Percentiles rank a stretch among this genome's conserved stretches.
phyloP scores from a whole-genome alignment of 2,888 invertebrate genomes.

The Perdita meconis region DNA sequence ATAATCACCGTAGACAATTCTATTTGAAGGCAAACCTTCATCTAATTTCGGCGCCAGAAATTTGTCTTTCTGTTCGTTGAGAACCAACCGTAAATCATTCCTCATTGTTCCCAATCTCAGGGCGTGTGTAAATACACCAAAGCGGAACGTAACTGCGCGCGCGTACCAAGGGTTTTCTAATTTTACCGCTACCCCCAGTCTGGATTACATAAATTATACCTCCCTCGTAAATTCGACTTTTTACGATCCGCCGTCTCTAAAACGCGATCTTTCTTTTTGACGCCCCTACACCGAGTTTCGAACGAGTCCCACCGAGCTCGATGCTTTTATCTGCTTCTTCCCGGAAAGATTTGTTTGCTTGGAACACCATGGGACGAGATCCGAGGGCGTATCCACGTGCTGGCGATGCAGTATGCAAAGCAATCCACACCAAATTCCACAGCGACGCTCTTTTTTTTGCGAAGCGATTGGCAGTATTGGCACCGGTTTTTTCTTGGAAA shows the following conservation, averaged over 20 bases:
- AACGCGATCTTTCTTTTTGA: conserved; percentile 34
- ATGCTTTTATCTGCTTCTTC: conserved; percentile 33
- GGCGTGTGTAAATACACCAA: conserved; percentile 34
- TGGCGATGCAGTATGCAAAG: no score
- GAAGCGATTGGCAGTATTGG: no score
- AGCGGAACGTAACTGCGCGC: conserved; percentile 15
- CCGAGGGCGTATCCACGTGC: no score
- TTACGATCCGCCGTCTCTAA: conserved; percentile 57
- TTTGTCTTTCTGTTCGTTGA: not conserved
- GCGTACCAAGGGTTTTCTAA: conserved; percentile 57
- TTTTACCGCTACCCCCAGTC: conserved; percentile 63
- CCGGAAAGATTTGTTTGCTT: conserved; percentile 19
- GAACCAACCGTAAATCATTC: conserved; percentile 16
- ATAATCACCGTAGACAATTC: not conserved
- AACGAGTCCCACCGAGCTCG: conserved; percentile 27
- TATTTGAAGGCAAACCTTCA: not conserved
- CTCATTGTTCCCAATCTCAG: conserved; percentile 15
- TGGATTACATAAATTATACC: conserved; percentile 72
- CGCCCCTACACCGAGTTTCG: not conserved
- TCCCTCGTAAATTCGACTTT: conserved; percentile 67
- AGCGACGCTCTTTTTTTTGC: no score
- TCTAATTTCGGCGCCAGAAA: not conserved
- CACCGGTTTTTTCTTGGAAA: no score
- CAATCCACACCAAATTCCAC: no score
- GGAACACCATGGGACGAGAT: not conserved